These are phyloP conservation scores for Listronotus oregonensis DNA, from an alignment of 1,140 invertebrate genomes.

Conservation along the genomic window DNA sequence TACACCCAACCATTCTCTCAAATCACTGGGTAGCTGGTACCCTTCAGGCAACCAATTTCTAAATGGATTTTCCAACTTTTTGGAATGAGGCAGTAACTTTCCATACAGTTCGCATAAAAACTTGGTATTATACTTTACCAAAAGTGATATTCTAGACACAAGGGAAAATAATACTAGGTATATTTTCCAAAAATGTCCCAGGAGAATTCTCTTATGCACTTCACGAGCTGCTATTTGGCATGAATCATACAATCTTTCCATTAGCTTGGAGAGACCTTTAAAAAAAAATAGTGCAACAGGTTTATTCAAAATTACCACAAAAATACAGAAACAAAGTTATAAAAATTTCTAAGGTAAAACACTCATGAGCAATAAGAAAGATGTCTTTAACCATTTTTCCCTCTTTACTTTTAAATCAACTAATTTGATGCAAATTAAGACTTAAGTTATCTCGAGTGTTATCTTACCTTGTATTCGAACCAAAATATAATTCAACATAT, in stretches of 20 bases:
- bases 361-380: too few relatives aligned
- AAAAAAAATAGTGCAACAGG: neutral
- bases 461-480: conserved; percentile 57
- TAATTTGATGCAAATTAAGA: too few relatives aligned
- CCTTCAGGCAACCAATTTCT: conserved; percentile 55
- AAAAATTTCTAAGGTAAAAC: too few relatives aligned
- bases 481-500: conserved; percentile 60
- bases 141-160: conserved; percentile 57
- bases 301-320: neutral
- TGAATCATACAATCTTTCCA: conserved; percentile 54
- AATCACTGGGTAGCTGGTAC: conserved; percentile 55
- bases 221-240: conserved; percentile 49
- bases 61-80: conserved; percentile 53
- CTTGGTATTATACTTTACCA: conserved; percentile 54
- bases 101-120: conserved; percentile 58
- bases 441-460: neutral
- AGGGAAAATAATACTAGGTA: conserved; percentile 55
- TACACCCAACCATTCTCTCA: conserved; percentile 57
- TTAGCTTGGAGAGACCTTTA: conserved; percentile 54
- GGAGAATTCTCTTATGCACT: conserved; percentile 53
- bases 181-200: conserved; percentile 60
- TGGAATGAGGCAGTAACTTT: conserved; percentile 52
- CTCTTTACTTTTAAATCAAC: too few relatives aligned
- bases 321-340: too few relatives aligned
- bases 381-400: too few relatives aligned